Evolutionary conservation across 2,888 invertebrate genomes (phyloP).

Genomic region (Fragum fragum): DNA sequence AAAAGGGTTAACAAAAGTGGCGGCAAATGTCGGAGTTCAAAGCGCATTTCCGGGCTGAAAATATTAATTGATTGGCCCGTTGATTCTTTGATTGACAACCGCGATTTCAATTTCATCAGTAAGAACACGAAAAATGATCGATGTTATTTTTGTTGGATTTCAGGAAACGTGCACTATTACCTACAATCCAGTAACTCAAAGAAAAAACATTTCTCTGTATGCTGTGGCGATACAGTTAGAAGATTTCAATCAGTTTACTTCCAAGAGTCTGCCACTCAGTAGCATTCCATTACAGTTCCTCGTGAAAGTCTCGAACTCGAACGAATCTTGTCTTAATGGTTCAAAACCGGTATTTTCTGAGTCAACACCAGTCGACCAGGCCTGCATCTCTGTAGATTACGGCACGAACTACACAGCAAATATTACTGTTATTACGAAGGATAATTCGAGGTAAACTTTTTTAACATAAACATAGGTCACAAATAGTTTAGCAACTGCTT

Average conservation of each 20-base stretch:
- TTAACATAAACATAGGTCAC: too few relatives aligned
- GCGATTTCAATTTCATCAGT: too few relatives aligned
- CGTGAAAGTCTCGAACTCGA: constrained; percentile 14
- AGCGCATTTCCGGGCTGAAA: too few relatives aligned
- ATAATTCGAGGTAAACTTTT: constrained; percentile 18
- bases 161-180: constrained; percentile 31
- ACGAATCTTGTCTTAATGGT: not conserved
- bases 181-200: not conserved
- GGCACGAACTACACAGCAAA: constrained; percentile 2
- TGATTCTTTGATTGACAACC: too few relatives aligned
- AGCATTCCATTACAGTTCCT: constrained; percentile 29
- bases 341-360: constrained; percentile 5
- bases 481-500: too few relatives aligned
- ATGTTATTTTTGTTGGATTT: too few relatives aligned
- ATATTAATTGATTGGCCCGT: too few relatives aligned
- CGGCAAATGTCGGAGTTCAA: too few relatives aligned
- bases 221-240: constrained; percentile 28
- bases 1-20: too few relatives aligned
- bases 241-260: constrained; percentile 6
- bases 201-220: not conserved
- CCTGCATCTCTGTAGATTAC: constrained; percentile 5
- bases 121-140: too few relatives aligned
- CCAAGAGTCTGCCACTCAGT: constrained; percentile 14
- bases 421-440: constrained; percentile 17
- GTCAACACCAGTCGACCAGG: not conserved